These are phyloP conservation scores for Molossus alvarezi DNA, from an alignment of 2,797 vertebrate species.

Conservation along the genomic window DNA sequence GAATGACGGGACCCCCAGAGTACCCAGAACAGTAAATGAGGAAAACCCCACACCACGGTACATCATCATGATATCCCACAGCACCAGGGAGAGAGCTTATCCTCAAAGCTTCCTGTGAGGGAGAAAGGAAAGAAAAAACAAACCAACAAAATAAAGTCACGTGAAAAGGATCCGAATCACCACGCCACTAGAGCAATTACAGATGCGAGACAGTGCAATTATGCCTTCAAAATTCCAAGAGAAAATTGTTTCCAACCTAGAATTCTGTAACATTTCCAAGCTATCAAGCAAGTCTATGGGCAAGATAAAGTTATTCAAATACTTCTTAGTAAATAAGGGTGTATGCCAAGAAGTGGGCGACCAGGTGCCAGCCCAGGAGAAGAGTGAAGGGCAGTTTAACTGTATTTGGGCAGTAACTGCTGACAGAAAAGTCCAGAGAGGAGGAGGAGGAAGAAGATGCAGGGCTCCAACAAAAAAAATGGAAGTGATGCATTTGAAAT, in stretches of 20 bases:
- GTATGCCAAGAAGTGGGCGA: background rate
- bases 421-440: background rate
- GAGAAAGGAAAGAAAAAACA: constrained; percentile 3
- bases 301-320: constrained; percentile 37
- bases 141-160: background rate
- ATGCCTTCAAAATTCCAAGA: background rate
- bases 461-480: background rate
- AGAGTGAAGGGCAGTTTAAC: background rate
- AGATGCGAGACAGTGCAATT: background rate
- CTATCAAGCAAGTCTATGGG: background rate
- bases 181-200: background rate
- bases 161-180: background rate
- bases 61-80: background rate
- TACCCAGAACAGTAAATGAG: background rate
- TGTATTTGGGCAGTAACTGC: background rate
- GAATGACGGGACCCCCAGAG: background rate
- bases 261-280: constrained; percentile 8
- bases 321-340: background rate
- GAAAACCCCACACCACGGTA: background rate
- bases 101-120: background rate
- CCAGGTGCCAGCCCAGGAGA: background rate
- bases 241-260: constrained; percentile 39
- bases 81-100: background rate
- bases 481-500: background rate
- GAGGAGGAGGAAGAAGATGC: background rate